A percentile compares a stretch with the other conserved stretches of the same genome.
Conservation (phyloP, 2,888 invertebrate species). For the Spisula subtruncata region DNA sequence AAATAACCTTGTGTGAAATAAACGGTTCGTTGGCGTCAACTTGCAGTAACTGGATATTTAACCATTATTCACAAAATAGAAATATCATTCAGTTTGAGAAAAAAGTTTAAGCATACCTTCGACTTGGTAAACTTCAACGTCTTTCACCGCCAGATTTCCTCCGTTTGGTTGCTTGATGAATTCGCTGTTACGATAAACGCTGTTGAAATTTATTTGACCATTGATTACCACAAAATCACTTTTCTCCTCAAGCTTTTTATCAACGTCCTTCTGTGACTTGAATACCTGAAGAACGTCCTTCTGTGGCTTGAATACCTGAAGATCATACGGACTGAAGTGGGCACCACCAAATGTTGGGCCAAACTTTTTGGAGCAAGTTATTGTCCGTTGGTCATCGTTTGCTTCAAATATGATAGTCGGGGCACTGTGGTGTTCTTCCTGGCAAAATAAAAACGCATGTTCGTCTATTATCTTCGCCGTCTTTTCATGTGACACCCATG, state of each 20-base stretch:
- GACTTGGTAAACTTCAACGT: slow-evolving; percentile 4
- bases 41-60: too few relatives aligned
- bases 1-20: too few relatives aligned
- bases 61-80: too few relatives aligned
- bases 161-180: background rate
- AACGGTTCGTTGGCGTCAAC: too few relatives aligned
- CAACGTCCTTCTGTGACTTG: too few relatives aligned
- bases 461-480: background rate
- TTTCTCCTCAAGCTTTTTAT: background rate
- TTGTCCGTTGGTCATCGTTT: background rate
- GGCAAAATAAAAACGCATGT: background rate
- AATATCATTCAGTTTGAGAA: too few relatives aligned
- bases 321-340: background rate
- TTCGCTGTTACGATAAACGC: background rate
- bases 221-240: background rate
- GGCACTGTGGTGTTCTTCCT: background rate
- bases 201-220: slow-evolving; percentile 6
- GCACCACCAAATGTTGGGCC: slow-evolving; percentile 15
- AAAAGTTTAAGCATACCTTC: background rate
- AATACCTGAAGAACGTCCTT: too few relatives aligned
- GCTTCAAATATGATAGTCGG: background rate
- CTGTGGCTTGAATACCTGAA: background rate
- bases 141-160: background rate
- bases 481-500: background rate
- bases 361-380: background rate